Conservation (phyloP, 2,888 invertebrate genomes). For the Epirrhoe tristata region DNA sequence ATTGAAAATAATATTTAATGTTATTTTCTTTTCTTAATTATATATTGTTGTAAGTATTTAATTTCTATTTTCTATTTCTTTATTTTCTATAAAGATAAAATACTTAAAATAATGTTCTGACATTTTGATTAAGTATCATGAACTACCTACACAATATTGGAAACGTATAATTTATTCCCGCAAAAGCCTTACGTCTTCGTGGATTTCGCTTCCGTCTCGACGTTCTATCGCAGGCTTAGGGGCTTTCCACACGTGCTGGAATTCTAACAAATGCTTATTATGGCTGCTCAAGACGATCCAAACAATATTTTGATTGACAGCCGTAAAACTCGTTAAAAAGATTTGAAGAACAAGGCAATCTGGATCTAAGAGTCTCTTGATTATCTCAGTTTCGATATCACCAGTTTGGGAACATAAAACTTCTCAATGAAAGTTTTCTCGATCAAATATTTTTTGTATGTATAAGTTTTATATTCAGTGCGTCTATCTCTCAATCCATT, state of each 20-base stretch:
- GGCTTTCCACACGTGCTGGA: conserved; percentile 1
- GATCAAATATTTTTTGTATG: too few species aligned
- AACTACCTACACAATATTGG: neutral
- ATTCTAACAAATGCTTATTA: neutral
- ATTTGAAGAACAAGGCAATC: too few species aligned
- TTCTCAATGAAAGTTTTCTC: too few species aligned
- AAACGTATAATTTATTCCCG: neutral
- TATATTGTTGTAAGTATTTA: conserved; percentile 1
- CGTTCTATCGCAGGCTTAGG: neutral
- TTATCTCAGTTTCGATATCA: too few species aligned
- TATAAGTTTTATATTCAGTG: too few species aligned
- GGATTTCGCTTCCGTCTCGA: neutral
- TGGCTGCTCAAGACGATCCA: neutral
- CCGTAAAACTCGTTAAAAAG: neutral
- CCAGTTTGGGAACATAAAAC: too few species aligned
- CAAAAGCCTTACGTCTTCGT: neutral
- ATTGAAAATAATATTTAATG: conserved; percentile 3
- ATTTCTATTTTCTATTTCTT: too few species aligned
- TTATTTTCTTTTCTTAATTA: neutral
- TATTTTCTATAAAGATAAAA: too few species aligned
- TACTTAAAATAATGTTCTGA: neutral
- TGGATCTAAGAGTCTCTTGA: too few species aligned
- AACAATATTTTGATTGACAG: neutral
- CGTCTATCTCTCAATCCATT: too few species aligned
- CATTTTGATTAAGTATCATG: neutral